Conservation (phyloP, 1,140 invertebrate genomes). For the Stegodyphus mimosarum region DNA sequence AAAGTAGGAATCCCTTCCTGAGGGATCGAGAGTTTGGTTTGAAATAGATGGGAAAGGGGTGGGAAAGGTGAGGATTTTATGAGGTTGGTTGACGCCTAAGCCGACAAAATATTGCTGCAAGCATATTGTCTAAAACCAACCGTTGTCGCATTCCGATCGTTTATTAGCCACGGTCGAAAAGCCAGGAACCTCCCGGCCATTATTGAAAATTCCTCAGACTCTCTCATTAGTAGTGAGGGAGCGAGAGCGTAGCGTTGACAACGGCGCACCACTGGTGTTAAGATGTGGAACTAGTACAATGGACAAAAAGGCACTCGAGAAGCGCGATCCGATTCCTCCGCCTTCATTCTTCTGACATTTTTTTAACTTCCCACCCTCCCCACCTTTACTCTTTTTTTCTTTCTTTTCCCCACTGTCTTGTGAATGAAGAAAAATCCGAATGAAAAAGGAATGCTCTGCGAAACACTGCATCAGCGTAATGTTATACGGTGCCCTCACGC, state of each 20-base stretch:
- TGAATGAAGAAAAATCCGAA: conserved; percentile 2
- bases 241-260: conserved; percentile 9
- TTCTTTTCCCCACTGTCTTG: background rate
- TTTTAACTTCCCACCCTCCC: background rate
- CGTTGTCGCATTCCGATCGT: conserved; percentile 61
- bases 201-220: conserved; percentile 61
- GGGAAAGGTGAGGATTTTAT: conserved; percentile 58
- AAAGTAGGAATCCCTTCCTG: conserved; percentile 7
- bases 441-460: background rate
- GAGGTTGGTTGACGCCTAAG: conserved; percentile 61
- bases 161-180: conserved; percentile 59
- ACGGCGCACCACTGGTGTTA: conserved; percentile 19
- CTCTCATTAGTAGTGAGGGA: conserved; percentile 47
- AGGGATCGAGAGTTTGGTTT: background rate
- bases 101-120: conserved; percentile 63
- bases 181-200: conserved; percentile 47
- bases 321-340: too few species aligned
- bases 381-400: background rate
- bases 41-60: conserved; percentile 50
- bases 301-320: conserved; percentile 13
- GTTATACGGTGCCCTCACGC: background rate
- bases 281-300: conserved; percentile 40
- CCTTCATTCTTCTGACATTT: background rate
- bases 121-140: conserved; percentile 63
- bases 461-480: background rate